Evolutionary conservation across 2,888 invertebrate genomes (phyloP), one percentile per base, ranked within the genome.

Genomic region (Fragum whitleyi): DNA sequence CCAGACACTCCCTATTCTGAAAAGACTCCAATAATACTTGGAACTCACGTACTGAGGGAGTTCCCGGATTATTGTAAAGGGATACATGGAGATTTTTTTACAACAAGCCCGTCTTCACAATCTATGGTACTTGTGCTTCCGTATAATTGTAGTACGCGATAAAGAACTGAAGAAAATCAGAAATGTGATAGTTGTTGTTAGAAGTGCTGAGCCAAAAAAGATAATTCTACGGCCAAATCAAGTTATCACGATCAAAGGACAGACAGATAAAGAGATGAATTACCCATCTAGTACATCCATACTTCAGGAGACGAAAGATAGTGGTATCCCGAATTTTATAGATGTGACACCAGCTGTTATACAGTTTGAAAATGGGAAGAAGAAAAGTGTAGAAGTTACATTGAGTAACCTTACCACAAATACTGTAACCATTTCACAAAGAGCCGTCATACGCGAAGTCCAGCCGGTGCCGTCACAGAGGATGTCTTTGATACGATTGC

Each of bases 61-160:
- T 53, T 68, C 0, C 3, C 67, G 9, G 23, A 28, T 21, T 14
- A 68, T 14, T 69, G 69, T 26, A 76, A 67, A 32, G 19, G 16
- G 0, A 72, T 16, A 2, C 57, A 42, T 67, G 71, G 75, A 21
- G 61, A 71, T 14, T 9, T 79, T 26, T 26, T 39, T 77, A 28
- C 80, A 80, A 26, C 71, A 53, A 61, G 76, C 73, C 0, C 6
- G 47, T 28, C n/a, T 80, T 21, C 53, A 67, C 16, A 69, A 55
- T 0, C 73, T 73, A 23, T 81, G 81, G 81, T 69, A 69, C 29
- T 29, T 73, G 19, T 23, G 26, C 26, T 74, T 81, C 32, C 21
- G 71, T 23, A 42, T 28, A 16, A 62, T 81, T 3, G 16, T 29
- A 21, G n/a, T 77, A 9, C 68, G 69, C 39, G 62, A 77, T 23